Base-by-base conservation (phyloP, 2,888 invertebrate species). In the Corythucha ciliata region DNA sequence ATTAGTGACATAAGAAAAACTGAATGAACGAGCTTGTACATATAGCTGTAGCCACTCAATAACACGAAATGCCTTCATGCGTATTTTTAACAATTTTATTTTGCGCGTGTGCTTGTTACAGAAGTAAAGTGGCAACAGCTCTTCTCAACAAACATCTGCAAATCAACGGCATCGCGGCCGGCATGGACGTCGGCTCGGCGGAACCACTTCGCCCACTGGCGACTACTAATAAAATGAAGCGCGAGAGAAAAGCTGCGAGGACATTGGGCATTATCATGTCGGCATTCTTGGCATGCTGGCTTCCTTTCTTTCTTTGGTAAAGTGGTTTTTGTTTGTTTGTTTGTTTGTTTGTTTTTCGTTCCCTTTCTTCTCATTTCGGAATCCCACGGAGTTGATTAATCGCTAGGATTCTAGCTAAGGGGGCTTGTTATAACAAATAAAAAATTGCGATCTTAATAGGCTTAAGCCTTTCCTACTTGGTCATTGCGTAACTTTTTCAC, bases 201-300 rank as follows among this genome's bases (percentile, higher is more conserved):
- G 59, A 59, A 27, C 54, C 57, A 64, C 76, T 80, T 69, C 81
- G 82, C 63, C 83, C 81, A 21, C 80, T 83, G 68, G 79, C 84
- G 10, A 69, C 64, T 53, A 83, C 83, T 69, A 85, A 76, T 68
- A 88, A 89, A 70, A 89, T 90, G 88, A 81, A 86, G 67, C 72
- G 88, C 47, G 90, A 90, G 68, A 72, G 88, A 55, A 89, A 89
- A 66, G 92, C 93, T 0, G 93, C 93, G 2, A 78, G 92, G 64
- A 94, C 94, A 10, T 75, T 94, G 36, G 94, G 94, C 51, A 91
- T 94, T 66, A 93, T 94, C 65, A 93, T 94, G 83, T 91, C 92
- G 26, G 92, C 90, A 0, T 94, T 94, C 69, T 73, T 94, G 55
- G 79, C 91, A 6, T 94, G 94, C 69, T 94, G 93, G 91, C 75